Evolutionary conservation across 2,113 vertebrate genomes (phyloP).

Genomic region (Petroica traversi): DNA sequence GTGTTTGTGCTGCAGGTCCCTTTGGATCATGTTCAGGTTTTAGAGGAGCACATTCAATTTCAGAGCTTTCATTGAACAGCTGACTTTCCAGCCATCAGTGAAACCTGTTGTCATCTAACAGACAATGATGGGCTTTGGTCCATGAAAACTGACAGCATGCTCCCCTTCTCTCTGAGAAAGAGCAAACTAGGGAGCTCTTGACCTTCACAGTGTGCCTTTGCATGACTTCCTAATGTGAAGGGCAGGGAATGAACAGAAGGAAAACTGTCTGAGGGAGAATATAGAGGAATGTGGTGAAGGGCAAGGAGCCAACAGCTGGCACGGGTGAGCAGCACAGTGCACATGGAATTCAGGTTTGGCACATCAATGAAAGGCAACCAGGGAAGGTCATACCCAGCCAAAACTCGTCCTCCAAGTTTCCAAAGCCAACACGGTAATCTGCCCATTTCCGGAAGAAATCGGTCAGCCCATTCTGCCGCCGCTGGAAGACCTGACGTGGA

Average conservation of each 20-base stretch:
- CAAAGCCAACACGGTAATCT: slow-evolving; percentile 91
- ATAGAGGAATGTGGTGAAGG: neutral
- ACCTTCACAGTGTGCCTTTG: neutral
- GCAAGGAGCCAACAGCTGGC: neutral
- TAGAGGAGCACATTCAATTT: neutral
- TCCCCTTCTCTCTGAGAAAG: neutral
- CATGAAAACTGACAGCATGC: neutral
- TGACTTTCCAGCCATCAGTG: neutral
- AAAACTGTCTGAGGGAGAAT: neutral
- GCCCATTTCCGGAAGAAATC: slow-evolving; percentile 97
- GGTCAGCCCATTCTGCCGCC: slow-evolving; percentile 92
- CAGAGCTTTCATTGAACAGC: neutral
- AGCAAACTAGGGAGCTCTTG: neutral
- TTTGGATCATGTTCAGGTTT: neutral
- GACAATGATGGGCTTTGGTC: neutral
- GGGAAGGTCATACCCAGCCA: slow-evolving; percentile 88
- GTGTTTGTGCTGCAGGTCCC: neutral
- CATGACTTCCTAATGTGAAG: slow-evolving; percentile 3
- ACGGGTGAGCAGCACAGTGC: neutral
- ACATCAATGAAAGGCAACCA: neutral
- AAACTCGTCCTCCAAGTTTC: slow-evolving; percentile 96
- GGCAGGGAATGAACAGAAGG: slow-evolving; percentile 30
- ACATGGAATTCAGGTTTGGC: neutral
- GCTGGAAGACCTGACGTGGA: slow-evolving; percentile 88
- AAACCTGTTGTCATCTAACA: neutral